phyloP scores from a whole-genome alignment of 2,888 invertebrate genomes.

The Polydrusus pterygomalis region DNA sequence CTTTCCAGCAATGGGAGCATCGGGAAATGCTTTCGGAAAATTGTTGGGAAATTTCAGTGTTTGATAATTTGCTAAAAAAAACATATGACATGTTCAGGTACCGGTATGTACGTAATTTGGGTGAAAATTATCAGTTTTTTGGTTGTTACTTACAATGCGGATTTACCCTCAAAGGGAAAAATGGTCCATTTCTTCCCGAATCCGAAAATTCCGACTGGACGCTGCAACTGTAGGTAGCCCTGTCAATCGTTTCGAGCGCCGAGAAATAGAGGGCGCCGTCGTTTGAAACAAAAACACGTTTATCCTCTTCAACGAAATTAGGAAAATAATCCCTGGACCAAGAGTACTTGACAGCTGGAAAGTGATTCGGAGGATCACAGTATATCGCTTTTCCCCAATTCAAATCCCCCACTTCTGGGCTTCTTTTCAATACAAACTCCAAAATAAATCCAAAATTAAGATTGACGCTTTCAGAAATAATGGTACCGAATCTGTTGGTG shows the following conservation, averaged over 20 bases:
- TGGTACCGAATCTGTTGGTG: slow-evolving; percentile 90
- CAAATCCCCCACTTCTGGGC: slow-evolving; percentile 88
- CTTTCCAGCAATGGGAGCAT: slow-evolving; percentile 92
- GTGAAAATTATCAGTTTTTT: background rate
- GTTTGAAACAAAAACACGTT: slow-evolving; percentile 92
- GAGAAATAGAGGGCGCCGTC: slow-evolving; percentile 97
- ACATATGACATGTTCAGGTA: slow-evolving; percentile 13
- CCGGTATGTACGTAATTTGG: background rate
- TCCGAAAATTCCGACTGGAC: slow-evolving; percentile 91
- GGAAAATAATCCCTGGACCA: slow-evolving; percentile 94
- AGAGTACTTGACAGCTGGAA: slow-evolving; percentile 90
- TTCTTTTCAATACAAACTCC: slow-evolving; percentile 92
- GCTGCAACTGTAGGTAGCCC: slow-evolving; percentile 93
- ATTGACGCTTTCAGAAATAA: slow-evolving; percentile 90
- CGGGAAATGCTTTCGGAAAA: slow-evolving; percentile 96
- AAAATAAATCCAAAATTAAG: slow-evolving; percentile 92
- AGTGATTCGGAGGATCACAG: slow-evolving; percentile 95
- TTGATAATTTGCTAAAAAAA: slow-evolving; percentile 84
- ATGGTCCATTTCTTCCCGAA: slow-evolving; percentile 92
- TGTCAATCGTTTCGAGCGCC: slow-evolving; percentile 91
- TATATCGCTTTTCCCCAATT: slow-evolving; percentile 96
- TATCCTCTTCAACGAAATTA: slow-evolving; percentile 94
- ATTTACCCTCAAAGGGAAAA: slow-evolving; percentile 87
- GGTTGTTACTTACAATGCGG: slow-evolving; percentile 80
- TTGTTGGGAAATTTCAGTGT: slow-evolving; percentile 94